phyloP scores from a whole-genome alignment of 2,888 invertebrate genomes.

The Liodrosophila aerea region DNA sequence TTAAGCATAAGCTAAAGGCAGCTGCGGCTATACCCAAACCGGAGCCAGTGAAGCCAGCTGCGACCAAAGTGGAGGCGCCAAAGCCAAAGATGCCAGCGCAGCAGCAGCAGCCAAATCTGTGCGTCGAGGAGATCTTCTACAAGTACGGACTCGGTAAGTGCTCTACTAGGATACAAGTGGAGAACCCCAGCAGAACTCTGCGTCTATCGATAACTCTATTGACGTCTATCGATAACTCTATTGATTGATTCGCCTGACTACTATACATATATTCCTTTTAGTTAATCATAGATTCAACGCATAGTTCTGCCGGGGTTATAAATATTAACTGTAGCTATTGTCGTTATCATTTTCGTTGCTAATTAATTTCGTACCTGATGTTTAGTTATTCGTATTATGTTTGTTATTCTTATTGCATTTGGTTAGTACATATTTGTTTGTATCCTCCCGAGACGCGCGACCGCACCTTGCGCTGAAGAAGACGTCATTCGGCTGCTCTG shows the following conservation, averaged over 20 bases:
- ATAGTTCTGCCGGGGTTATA: conserved; percentile 16
- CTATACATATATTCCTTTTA: no score
- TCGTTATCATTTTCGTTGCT: conserved; percentile 33
- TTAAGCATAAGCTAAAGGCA: conserved; percentile 49
- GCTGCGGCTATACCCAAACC: conserved; percentile 20
- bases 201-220: no score
- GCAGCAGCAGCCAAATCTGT: conserved; percentile 79
- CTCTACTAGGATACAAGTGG: conserved; percentile 1
- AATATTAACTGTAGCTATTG: conserved; percentile 8
- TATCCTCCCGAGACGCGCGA: conserved; percentile 30
- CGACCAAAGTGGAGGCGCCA: conserved; percentile 52
- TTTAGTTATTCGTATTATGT: conserved; percentile 12
- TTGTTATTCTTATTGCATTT: conserved; percentile 13
- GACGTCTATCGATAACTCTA: no score
- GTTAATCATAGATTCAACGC: neutral
- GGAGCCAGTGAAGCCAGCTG: conserved; percentile 49
- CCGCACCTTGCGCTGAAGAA: conserved; percentile 44
- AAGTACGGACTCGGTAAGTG: conserved; percentile 87
- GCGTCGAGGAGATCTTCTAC: conserved; percentile 86
- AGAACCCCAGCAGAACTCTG: no score
- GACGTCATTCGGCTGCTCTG: conserved; percentile 25
- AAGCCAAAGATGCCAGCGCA: conserved; percentile 39
- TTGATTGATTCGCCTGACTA: no score
- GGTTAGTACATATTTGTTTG: conserved; percentile 4
- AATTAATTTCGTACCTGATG: conserved; percentile 38